These are phyloP conservation scores for Drosophila fulvimacula DNA, from an alignment of 2,888 invertebrate genomes.

Conservation along the genomic window DNA sequence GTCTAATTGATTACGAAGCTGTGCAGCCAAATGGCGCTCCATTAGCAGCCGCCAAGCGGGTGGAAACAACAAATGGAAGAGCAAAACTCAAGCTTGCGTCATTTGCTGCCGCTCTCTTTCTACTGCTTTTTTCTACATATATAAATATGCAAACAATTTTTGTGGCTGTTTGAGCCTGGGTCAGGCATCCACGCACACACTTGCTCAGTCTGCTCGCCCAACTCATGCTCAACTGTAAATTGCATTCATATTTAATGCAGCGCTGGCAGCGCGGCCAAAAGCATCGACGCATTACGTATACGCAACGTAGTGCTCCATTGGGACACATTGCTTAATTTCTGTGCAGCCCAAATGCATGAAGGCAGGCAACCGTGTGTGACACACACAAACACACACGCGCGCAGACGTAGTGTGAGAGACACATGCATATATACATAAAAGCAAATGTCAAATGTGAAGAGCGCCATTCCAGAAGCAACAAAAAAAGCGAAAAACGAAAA, in stretches of 20 bases:
- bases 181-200: conserved; percentile 27
- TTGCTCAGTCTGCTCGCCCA: not conserved
- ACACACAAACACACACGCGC: conserved; percentile 19
- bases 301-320: conserved; percentile 72
- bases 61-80: conserved; percentile 22
- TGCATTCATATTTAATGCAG: conserved; percentile 81
- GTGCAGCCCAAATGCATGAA: conserved; percentile 52
- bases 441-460: conserved; percentile 72
- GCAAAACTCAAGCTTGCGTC: conserved; percentile 54
- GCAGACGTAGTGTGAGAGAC: conserved; percentile 2
- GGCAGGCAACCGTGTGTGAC: conserved; percentile 60
- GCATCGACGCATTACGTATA: conserved; percentile 74
- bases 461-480: conserved; percentile 19
- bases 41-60: conserved; percentile 63
- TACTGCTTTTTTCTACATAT: not conserved
- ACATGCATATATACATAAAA: conserved; percentile 37
- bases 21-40: conserved; percentile 68
- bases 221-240: conserved; percentile 64
- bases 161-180: conserved; percentile 62
- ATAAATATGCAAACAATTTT: conserved; percentile 65
- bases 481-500: conserved; percentile 33
- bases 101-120: conserved; percentile 5
- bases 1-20: conserved; percentile 73
- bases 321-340: conserved; percentile 78
- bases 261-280: conserved; percentile 52